Conservation (phyloP, 1,140 invertebrate genomes). For the Procambarus virginalis region DNA sequence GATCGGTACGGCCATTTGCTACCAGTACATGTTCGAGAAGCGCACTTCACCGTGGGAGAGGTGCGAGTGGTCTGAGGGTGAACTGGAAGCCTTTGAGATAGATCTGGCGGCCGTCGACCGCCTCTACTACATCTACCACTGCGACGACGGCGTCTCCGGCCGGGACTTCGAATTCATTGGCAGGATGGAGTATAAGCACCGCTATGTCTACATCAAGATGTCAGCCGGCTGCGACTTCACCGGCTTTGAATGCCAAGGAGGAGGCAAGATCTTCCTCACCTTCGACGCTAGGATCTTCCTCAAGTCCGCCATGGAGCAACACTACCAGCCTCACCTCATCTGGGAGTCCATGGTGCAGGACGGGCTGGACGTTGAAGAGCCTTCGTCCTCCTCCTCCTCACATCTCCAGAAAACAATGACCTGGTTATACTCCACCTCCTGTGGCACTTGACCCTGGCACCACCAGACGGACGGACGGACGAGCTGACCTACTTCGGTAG, state of each 20-base stretch:
- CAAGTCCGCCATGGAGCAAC: background rate
- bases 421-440: too few relatives aligned
- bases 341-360: constrained; percentile 6
- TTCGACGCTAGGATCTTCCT: constrained; percentile 27
- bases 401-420: too few relatives aligned
- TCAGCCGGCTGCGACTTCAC: constrained; percentile 42
- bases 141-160: background rate
- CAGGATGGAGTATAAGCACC: constrained; percentile 13
- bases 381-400: background rate
- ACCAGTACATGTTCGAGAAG: constrained; percentile 41
- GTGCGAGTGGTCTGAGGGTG: constrained; percentile 5
- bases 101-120: constrained; percentile 21
- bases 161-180: constrained; percentile 12
- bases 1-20: background rate
- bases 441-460: too few relatives aligned
- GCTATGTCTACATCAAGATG: constrained; percentile 11
- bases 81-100: constrained; percentile 24
- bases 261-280: constrained; percentile 38
- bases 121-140: constrained; percentile 19
- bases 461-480: too few relatives aligned
- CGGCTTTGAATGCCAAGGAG: constrained; percentile 49
- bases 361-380: background rate
- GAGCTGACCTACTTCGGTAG: too few relatives aligned
- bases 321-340: background rate
- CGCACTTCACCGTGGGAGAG: constrained; percentile 52